Percentiles rank a stretch among this genome's conserved stretches.
phyloP scores from a whole-genome alignment of 2,888 invertebrate genomes.

The Hyppa rectilinea region DNA sequence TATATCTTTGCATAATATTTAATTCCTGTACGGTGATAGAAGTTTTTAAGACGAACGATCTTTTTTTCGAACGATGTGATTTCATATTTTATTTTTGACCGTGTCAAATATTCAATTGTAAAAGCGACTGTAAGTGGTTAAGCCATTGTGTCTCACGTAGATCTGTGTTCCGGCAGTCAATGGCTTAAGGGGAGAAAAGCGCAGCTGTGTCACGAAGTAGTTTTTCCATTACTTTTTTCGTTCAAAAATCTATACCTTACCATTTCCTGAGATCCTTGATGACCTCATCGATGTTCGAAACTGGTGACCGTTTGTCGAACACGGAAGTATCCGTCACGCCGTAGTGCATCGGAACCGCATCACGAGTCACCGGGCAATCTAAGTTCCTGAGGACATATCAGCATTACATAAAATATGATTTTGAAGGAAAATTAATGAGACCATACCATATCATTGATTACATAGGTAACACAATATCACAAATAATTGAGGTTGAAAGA shows the following conservation, averaged over 20 bases:
- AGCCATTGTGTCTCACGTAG: too few relatives aligned
- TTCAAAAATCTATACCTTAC: constrained; percentile 36
- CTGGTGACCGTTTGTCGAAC: constrained; percentile 79
- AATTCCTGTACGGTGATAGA: too few relatives aligned
- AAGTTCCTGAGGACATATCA: constrained; percentile 70
- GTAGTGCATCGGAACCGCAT: constrained; percentile 83
- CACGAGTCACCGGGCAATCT: constrained; percentile 81
- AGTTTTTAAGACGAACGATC: too few relatives aligned
- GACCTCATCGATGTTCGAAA: constrained; percentile 76
- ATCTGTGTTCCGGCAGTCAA: too few relatives aligned
- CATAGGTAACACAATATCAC: neutral
- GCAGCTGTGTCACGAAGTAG: neutral
- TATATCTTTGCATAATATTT: too few relatives aligned
- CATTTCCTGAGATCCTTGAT: constrained; percentile 71
- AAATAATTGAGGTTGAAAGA: too few relatives aligned
- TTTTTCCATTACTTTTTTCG: neutral
- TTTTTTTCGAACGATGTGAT: too few relatives aligned
- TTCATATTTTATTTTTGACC: too few relatives aligned
- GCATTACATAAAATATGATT: neutral
- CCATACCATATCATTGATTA: neutral
- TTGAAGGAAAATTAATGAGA: neutral
- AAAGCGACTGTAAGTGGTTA: too few relatives aligned
- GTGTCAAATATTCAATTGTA: too few relatives aligned
- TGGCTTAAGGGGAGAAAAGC: neutral
- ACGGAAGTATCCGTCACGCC: constrained; percentile 84